Evolutionary conservation across 2,113 vertebrate species (phyloP), one percentile per base, ranked within the genome.

Genomic region (Orthochromis indermauri): DNA sequence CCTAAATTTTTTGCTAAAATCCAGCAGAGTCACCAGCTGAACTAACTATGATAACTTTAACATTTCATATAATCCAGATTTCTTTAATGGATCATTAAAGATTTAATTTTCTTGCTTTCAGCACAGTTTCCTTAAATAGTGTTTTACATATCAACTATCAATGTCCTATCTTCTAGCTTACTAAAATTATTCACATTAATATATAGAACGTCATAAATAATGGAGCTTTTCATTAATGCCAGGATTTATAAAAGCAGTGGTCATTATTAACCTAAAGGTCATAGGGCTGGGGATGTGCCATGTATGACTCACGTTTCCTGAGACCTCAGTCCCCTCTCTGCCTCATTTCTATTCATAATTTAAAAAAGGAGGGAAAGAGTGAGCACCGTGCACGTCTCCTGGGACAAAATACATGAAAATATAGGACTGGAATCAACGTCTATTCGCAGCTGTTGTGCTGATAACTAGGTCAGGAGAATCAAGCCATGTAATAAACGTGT

Each of bases 1-100:
- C 49, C 89, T 89, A 71, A 91, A 68, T 85, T 19, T n/a, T 83
- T 87, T 79, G 47, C 68, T 82, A 11, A 88, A 86, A 82, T 13
- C 31, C 21, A 45, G 16, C 51, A 57, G 2, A 21, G 28, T 37
- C 19, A 68, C 31, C 10, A 45, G 51, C 45, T 53, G 19, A 86
- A 83, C n/a, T 3, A 45, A 73, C 40, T 45, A 19, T 79, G 66
- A 31, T 54, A 14, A 51, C 19, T 33, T 8, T 35, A n/a, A n/a
- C 47, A 49, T 54, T 78, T 86, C 5, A 63, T 28, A 40, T 68
- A 24, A 19, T 35, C 24, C 10, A 76, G 42, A 49, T 49, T 76
- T 76, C 14, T 47, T 17, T 49, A 49, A 47, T 47, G 24, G 24
- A 19, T 42, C 40, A 42, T 42, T 42, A 42, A 42, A 42, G 40